Base-by-base conservation (phyloP, 2,797 vertebrate species). In the Etheostoma nigrum region DNA sequence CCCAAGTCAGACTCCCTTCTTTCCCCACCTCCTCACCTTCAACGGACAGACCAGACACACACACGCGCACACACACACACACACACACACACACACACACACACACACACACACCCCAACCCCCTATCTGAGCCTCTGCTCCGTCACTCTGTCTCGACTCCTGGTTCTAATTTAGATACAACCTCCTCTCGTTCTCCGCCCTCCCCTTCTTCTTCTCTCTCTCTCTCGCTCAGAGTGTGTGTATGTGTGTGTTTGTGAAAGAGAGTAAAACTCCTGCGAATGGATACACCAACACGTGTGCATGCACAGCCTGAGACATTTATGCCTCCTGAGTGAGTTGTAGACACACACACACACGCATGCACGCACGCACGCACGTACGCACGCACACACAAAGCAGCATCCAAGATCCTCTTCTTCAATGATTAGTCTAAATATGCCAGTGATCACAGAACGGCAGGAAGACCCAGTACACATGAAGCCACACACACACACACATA, bases 141-240 rank as follows among this genome's bases (percentile, higher is more conserved):
- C 81, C 51, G 8, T 87, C 90, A 82, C 78, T 84, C 81, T 33
- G 73, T 81, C 82, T 89, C 75, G 89, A 90, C 89, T 91, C 91
- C 91, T 92, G 91, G 86, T 91, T 92, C 82, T 92, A 88, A 93
- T 93, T 93, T 90, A 89, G 83, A 76, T 86, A 81, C 79, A 82
- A 79, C 80, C 76, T 84, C 81, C 76, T 78, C 73, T 85, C 61
- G 21, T 84, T 79, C 78, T 42, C 57, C 5, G 16, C 70, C 74
- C 72, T 71, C 69, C 64, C 69, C 61, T 78, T 76, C 52, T 72
- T 65, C 67, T 74, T 55, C 45, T 67, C 62, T 72, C 54, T 51
- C 72, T 10, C 42, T 70, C 65, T 72, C 48, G 62, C 55, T 60
- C 61, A 30, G 44, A 55, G 2, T 59, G 7, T 52, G 51, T 54